Percentiles rank a stretch among this genome's conserved stretches.
Conservation (phyloP, 1,140 invertebrate species). For the Zophobas morio region DNA sequence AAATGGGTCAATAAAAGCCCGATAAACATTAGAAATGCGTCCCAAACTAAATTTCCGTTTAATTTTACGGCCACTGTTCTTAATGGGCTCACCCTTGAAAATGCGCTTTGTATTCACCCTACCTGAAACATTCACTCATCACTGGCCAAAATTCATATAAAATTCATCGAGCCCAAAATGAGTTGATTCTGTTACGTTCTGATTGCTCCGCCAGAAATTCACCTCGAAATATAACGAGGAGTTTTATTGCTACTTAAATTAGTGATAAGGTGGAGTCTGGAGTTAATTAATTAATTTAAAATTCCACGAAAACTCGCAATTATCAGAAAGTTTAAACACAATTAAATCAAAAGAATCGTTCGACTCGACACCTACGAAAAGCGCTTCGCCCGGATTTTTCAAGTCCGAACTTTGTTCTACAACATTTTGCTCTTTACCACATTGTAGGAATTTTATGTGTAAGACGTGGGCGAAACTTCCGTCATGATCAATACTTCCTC, state of each 20-base stretch:
- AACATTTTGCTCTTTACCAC: too few species aligned
- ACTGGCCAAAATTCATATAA: slow-evolving; percentile 27
- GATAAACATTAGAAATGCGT: slow-evolving; percentile 13
- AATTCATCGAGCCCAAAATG: slow-evolving; percentile 32
- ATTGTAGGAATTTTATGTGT: too few species aligned
- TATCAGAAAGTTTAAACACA: not conserved
- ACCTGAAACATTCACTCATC: slow-evolving; percentile 38
- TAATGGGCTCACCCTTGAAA: slow-evolving; percentile 20
- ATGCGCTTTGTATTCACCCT: slow-evolving; percentile 30
- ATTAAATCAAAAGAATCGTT: not conserved
- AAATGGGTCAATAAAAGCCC: slow-evolving; percentile 20
- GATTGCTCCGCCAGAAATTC: not conserved
- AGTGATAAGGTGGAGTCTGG: slow-evolving; percentile 4
- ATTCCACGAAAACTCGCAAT: slow-evolving; percentile 2
- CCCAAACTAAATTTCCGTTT: slow-evolving; percentile 29
- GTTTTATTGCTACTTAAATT: slow-evolving; percentile 6
- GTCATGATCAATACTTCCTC: too few species aligned
- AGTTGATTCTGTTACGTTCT: slow-evolving; percentile 14
- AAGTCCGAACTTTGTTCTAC: too few species aligned
- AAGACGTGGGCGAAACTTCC: too few species aligned
- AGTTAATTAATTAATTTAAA: slow-evolving; percentile 30
- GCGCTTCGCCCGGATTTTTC: too few species aligned
- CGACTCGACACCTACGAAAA: too few species aligned
- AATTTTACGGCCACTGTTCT: slow-evolving; percentile 22
- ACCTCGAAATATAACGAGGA: slow-evolving; percentile 15